phyloP scores from a whole-genome alignment of 1,140 invertebrate genomes.

The Penaeus vannamei region DNA sequence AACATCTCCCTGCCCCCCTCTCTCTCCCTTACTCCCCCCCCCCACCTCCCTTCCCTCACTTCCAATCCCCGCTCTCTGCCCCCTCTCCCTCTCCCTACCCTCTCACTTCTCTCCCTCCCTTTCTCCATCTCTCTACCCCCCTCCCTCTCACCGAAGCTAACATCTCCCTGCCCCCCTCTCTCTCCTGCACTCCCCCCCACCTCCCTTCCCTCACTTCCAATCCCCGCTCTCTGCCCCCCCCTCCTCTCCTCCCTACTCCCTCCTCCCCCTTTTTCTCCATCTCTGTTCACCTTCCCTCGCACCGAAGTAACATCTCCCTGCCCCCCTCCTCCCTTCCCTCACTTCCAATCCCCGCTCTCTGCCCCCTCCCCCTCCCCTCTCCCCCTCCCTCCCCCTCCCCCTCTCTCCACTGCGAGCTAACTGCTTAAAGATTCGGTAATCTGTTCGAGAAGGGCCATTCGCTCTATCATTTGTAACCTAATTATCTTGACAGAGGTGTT shows the following conservation, averaged over 20 bases:
- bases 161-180: neutral
- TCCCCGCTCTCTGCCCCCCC: too few species aligned
- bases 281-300: neutral
- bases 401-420: neutral
- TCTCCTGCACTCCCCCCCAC: neutral
- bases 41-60: neutral
- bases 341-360: neutral
- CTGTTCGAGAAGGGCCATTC: conserved; percentile 23
- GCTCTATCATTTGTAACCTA: conserved; percentile 31
- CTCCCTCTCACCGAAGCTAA: neutral
- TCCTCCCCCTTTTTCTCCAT: neutral
- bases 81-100: neutral
- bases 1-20: neutral
- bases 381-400: neutral
- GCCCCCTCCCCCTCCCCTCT: neutral
- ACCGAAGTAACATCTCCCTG: neutral
- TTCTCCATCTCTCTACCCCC: too few species aligned
- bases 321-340: neutral
- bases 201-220: neutral
- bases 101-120: neutral
- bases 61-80: too few species aligned
- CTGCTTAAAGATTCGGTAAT: conserved; percentile 43
- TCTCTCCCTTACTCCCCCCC: neutral
- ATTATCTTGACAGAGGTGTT: neutral
- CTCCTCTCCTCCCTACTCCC: neutral